Evolutionary conservation across 2,797 vertebrate species (phyloP), one percentile per base, ranked within the genome.

Genomic region (Acanthurus leucopareius): DNA sequence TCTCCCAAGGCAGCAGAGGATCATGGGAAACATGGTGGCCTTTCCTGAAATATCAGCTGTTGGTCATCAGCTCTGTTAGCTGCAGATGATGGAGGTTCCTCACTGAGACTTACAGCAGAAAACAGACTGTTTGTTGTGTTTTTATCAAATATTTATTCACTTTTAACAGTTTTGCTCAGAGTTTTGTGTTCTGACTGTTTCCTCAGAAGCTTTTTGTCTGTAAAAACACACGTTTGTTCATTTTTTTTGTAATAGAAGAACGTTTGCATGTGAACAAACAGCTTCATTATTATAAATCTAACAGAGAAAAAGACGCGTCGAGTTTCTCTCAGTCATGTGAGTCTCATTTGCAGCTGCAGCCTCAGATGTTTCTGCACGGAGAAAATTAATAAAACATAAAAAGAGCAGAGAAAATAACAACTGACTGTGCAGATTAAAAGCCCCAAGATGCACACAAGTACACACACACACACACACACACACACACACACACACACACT

Each of bases 311-410:
- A n/a, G n/a, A n/a, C n/a, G n/a, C n/a, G n/a, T n/a, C n/a, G n/a
- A n/a, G n/a, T n/a, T n/a, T n/a, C n/a, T n/a, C 5, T 4, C 16
- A 69, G 16, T 0, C 8, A 42, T 32, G 47, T 19, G 35, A 47
- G 45, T 28, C 53, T 64, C 35, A 35, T 45, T 53, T 20, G 45
- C 63, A 67, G 44, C 3, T 20, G 1, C 48, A 17, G 72, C 68
- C 75, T 64, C 65, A 35, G 80, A 66, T 74, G 70, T 68, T 15
- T 75, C n/a, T 47, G 38, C 78, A 66, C 38, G 10, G 15, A 38
- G 10, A 9, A 44, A 11, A 73, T 79, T 47, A 75, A 79, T 81
- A 62, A 76, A 81, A 79, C 54, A 73, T 64, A 40, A 71, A 80
- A 49, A 68, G 56, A 74, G 45, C 7, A 57, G n/a, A 52, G 14